Evolutionary conservation across 2,113 vertebrate species (phyloP), one percentile per base, ranked within the genome.

Genomic region (Corvus moneduloides): DNA sequence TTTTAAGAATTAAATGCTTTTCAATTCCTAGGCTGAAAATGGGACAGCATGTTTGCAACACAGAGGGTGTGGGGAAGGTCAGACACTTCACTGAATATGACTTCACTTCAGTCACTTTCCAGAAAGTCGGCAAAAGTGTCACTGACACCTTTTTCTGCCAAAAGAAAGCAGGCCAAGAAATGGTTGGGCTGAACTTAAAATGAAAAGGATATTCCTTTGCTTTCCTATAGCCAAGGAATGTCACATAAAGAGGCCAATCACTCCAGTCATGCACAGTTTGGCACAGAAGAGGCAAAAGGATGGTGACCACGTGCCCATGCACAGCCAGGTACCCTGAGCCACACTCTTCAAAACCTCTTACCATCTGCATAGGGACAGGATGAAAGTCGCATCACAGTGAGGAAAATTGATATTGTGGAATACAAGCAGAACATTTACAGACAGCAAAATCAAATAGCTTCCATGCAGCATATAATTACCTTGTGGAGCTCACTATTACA

Each of bases 301-400:
- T 1, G 3, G 35, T 35, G 35, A 80, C 32, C 43, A 30, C 0
- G 0, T 20, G 63, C 35, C 33, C 51, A n/a, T 13, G 41, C 37
- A 80, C 3, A 41, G 41, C 12, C 51, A 74, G 52, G 27, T 9
- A 44, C 18, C 8, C 37, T 2, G 2, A 76, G 37, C 12, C 28
- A 33, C 2, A 0, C 15, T 43, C 32, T 41, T 33, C 2, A 0
- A 58, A 33, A 56, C 11, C 11, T 56, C 49, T 13, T 11, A 46
- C 4, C 30, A 9, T 21, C 46, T 74, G 30, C 35, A 37, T 4
- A 35, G 33, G 11, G 22, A 39, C 10, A 33, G 51, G 41, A 64
- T n/a, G 16, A 55, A 81, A 86, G 64, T 39, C 1, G 0, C 49
- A 49, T 44, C 51, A 49, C 43, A 83, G 43, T 9, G 32, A 83